These are phyloP conservation scores for Protobothrops mucrosquamatus DNA, from an alignment of 2,113 vertebrate genomes.

Conservation along the genomic window DNA sequence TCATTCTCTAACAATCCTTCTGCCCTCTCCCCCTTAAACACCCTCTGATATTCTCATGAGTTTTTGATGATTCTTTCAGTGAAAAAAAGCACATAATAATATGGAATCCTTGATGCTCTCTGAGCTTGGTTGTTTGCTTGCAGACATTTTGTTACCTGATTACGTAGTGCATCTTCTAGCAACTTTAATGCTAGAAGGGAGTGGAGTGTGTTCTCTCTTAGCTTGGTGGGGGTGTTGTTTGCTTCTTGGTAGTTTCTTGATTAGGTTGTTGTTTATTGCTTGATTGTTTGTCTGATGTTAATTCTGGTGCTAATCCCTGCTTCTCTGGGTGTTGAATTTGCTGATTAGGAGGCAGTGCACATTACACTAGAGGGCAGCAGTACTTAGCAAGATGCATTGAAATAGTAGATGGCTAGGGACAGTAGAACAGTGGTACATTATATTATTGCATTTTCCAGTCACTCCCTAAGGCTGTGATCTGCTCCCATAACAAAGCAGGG, in stretches of 20 bases:
- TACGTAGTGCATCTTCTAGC: background rate
- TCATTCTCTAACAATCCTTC: background rate
- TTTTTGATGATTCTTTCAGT: background rate
- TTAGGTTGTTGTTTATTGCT: background rate
- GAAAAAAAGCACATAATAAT: too few relatives aligned
- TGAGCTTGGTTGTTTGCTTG: background rate
- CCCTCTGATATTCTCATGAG: background rate
- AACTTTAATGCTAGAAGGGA: background rate
- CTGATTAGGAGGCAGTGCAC: background rate
- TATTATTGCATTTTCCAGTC: background rate
- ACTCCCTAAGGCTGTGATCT: background rate
- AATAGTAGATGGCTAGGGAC: background rate
- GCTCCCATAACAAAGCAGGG: background rate
- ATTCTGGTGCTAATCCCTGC: background rate
- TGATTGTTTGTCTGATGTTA: background rate
- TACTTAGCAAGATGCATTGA: background rate
- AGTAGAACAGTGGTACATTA: background rate
- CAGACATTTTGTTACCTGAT: background rate
- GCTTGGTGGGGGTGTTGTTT: background rate
- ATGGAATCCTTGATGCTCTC: background rate
- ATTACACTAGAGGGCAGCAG: conserved; percentile 12
- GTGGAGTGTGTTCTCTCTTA: background rate
- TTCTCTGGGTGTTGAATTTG: background rate
- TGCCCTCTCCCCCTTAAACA: background rate
- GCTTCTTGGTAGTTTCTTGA: background rate